Percentiles rank a stretch among this genome's conserved stretches.
phyloP scores from a whole-genome alignment of 2,888 invertebrate genomes.

The Chouioia cunea region DNA sequence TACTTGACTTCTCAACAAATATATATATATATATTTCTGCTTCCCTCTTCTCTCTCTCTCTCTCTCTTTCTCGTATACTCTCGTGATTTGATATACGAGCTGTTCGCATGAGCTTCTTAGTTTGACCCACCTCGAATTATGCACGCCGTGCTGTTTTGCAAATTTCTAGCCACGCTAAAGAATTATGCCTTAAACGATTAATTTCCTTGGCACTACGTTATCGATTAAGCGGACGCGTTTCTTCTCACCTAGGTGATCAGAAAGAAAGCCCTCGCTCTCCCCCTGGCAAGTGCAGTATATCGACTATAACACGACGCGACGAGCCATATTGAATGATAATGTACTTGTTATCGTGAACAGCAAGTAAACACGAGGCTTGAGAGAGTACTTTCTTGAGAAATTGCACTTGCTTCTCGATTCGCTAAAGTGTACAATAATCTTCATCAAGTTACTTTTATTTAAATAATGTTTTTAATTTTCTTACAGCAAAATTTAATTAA shows the following conservation, averaged over 20 bases:
- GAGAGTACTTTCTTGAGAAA: not conserved
- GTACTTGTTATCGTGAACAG: conserved; percentile 21
- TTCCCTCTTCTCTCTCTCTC: not conserved
- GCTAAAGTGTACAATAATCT: not conserved
- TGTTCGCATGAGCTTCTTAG: conserved; percentile 61
- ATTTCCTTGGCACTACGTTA: conserved; percentile 55
- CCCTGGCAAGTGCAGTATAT: not conserved
- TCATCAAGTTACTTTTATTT: not conserved
- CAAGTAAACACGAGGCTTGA: conserved; percentile 2
- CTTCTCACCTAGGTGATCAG: conserved; percentile 6
- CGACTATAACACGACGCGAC: conserved; percentile 17
- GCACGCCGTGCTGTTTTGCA: conserved; percentile 62
- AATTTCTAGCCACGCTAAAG: conserved; percentile 58
- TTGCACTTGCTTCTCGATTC: not conserved
- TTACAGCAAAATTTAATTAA: conserved; percentile 1
- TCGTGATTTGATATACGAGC: conserved; percentile 65
- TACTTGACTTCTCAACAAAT: not conserved
- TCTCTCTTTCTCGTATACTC: conserved; percentile 46
- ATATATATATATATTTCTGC: not conserved
- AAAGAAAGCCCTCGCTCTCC: conserved; percentile 11
- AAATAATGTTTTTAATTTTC: not conserved
- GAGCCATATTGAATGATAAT: conserved; percentile 41
- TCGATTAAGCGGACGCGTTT: conserved; percentile 55
- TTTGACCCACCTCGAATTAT: conserved; percentile 49
- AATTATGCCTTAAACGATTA: conserved; percentile 57